These are phyloP conservation scores for Tenthredo notha DNA, from an alignment of 2,888 invertebrate species.

Conservation along the genomic window DNA sequence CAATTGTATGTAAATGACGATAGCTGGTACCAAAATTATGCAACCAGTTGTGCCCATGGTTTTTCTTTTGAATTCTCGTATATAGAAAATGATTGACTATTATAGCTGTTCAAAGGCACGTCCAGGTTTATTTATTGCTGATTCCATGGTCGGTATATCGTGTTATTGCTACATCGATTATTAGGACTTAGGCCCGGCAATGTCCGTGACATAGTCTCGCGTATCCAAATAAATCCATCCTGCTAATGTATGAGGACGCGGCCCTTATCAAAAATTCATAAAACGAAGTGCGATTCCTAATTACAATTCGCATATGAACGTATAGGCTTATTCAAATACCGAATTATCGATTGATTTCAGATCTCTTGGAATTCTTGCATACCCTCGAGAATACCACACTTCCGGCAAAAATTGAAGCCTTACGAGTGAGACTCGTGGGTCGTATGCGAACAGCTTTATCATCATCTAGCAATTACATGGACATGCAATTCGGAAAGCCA, in stretches of 20 bases:
- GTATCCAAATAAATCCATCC: neutral
- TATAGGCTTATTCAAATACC: neutral
- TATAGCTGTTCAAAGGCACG: neutral
- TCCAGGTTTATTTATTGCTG: neutral
- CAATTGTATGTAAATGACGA: constrained; percentile 4
- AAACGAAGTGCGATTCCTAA: neutral
- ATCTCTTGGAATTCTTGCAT: neutral
- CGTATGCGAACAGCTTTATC: neutral
- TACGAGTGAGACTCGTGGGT: neutral
- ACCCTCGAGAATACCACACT: neutral
- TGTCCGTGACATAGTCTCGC: constrained; percentile 13
- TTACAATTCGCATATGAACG: neutral
- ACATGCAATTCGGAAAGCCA: constrained; percentile 23
- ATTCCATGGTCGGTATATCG: neutral
- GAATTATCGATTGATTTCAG: neutral
- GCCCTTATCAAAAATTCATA: neutral
- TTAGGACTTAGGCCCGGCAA: constrained; percentile 4
- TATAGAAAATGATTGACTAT: constrained; percentile 6
- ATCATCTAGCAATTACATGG: neutral
- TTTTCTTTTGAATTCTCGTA: neutral
- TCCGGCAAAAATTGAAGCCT: neutral
- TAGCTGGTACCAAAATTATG: neutral
- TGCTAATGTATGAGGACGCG: neutral
- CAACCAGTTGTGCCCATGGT: neutral
- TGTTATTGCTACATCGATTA: neutral